Percentiles rank a stretch among this genome's conserved stretches.
Conservation (phyloP, 2,113 vertebrate genomes). For the Apteryx mantelli region DNA sequence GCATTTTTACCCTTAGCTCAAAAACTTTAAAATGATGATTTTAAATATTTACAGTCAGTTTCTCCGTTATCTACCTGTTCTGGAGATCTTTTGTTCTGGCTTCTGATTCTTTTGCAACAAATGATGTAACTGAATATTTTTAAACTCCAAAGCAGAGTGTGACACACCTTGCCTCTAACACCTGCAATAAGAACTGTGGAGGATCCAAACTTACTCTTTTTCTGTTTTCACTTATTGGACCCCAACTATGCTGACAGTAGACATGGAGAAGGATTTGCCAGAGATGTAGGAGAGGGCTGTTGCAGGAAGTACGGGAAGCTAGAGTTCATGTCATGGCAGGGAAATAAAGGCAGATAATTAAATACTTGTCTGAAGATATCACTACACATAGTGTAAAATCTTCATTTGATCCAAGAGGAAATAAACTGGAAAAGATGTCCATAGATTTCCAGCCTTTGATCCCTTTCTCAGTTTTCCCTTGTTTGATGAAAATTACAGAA, state of each 20-base stretch:
- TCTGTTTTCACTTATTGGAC: neutral
- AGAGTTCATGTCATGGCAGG: neutral
- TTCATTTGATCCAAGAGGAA: neutral
- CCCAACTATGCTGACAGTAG: neutral
- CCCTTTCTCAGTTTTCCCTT: neutral
- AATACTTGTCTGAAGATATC: neutral
- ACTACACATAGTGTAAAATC: neutral
- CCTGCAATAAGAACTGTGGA: neutral
- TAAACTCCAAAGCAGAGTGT: neutral
- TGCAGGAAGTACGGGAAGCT: neutral
- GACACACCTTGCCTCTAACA: neutral
- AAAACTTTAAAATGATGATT: neutral
- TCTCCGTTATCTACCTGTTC: conserved; percentile 9
- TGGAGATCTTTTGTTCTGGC: neutral
- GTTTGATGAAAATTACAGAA: neutral
- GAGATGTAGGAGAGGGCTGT: neutral
- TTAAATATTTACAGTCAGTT: conserved; percentile 21
- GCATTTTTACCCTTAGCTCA: conserved; percentile 13
- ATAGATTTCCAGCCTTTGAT: neutral
- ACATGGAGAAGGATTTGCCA: neutral
- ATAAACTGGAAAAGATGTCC: neutral
- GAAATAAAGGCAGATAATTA: neutral
- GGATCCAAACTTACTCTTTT: neutral
- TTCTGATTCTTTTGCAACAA: conserved; percentile 15
- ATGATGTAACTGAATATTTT: neutral